Conservation (phyloP, 2,888 invertebrate species). For the Magallana nippona region DNA sequence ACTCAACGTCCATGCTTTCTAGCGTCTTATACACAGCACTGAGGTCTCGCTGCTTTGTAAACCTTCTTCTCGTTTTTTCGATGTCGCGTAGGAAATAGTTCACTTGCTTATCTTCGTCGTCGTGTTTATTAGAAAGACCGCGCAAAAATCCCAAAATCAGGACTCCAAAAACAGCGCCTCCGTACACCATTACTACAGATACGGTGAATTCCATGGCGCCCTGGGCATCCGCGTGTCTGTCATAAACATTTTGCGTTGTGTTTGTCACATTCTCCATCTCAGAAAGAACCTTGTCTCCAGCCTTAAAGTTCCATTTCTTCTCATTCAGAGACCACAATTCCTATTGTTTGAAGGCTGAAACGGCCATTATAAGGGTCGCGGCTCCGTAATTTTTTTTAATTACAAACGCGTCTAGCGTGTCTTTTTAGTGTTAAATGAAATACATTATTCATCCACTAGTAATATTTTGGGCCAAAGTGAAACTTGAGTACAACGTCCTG, state of each 20-base stretch:
- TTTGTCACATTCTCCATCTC: not conserved
- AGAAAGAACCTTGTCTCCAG: not conserved
- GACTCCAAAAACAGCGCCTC: conserved; percentile 64
- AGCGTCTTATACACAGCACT: conserved; percentile 36
- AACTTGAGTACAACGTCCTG: not conserved
- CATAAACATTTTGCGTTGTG: not conserved
- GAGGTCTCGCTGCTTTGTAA: conserved; percentile 54
- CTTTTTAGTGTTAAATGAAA: not conserved
- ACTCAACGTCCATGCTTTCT: not conserved
- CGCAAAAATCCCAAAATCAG: conserved; percentile 62
- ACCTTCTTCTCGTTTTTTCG: conserved; percentile 51
- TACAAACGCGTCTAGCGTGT: no score
- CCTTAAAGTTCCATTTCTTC: not conserved
- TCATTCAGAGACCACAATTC: not conserved
- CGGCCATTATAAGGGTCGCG: not conserved
- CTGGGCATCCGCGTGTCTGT: conserved; percentile 47
- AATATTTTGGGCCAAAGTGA: not conserved
- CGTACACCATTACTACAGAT: conserved; percentile 64
- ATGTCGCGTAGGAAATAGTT: conserved; percentile 60
- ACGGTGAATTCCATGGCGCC: conserved; percentile 67
- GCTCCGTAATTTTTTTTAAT: not conserved
- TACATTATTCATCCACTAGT: not conserved
- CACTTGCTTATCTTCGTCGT: conserved; percentile 57
- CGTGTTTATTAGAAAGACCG: conserved; percentile 51
- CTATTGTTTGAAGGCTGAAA: not conserved